Evolutionary conservation across 2,113 vertebrate genomes (phyloP).

Genomic region (Carlito syrichta): DNA sequence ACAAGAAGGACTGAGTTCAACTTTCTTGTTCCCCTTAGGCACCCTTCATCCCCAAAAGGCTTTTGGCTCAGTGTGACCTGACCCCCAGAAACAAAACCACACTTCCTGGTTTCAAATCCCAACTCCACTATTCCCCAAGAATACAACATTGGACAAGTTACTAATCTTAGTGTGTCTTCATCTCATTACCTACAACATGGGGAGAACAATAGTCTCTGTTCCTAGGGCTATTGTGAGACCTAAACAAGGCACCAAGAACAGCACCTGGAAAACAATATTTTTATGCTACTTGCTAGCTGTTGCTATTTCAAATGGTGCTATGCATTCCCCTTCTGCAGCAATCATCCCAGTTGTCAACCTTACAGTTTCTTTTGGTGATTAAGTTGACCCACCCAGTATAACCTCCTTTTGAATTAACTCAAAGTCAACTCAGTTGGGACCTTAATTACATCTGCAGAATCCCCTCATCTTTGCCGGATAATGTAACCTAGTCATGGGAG

Average conservation of each 20-base stretch:
- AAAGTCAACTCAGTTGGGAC: background rate
- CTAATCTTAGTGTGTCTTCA: background rate
- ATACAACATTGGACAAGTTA: background rate
- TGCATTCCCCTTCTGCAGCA: background rate
- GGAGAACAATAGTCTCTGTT: background rate
- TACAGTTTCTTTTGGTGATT: background rate
- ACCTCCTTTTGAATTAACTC: background rate
- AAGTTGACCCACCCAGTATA: background rate
- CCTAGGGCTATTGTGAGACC: background rate
- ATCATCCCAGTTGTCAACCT: background rate
- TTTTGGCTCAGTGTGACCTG: background rate
- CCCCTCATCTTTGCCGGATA: background rate
- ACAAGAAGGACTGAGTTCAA: background rate
- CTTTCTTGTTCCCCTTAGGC: background rate
- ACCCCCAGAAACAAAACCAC: background rate
- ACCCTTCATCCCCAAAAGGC: background rate
- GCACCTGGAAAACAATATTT: background rate
- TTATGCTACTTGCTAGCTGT: background rate
- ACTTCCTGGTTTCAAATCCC: background rate
- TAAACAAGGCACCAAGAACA: background rate
- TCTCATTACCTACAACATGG: background rate
- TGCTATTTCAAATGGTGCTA: background rate
- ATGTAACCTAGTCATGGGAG: background rate
- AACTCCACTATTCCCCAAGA: background rate
- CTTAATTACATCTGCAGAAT: conserved; percentile 11